Evolutionary conservation across 1,140 invertebrate species (phyloP).

Genomic region (Spodoptera litura): DNA sequence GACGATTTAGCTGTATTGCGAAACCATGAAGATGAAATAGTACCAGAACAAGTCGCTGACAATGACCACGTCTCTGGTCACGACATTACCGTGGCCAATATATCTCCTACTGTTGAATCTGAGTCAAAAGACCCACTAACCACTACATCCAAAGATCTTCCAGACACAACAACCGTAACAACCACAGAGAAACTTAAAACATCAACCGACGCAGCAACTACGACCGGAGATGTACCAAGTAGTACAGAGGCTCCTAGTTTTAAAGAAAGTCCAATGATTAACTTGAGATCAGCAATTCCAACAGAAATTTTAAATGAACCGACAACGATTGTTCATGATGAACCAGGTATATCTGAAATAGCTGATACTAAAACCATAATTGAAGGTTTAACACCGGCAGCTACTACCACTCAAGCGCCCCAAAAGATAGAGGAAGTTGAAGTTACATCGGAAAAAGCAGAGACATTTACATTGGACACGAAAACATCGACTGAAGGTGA

Average conservation of each 20-base stretch:
- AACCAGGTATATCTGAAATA: constrained; percentile 54
- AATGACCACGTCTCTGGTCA: constrained; percentile 64
- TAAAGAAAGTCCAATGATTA: constrained; percentile 73
- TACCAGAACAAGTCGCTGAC: constrained; percentile 71
- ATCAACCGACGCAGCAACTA: constrained; percentile 55
- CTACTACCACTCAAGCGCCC: constrained; percentile 32
- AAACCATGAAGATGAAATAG: constrained; percentile 77
- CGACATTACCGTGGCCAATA: constrained; percentile 52
- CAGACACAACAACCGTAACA: constrained; percentile 53
- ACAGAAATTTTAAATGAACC: constrained; percentile 70
- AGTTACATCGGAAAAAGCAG: constrained; percentile 34
- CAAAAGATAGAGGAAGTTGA: constrained; percentile 39
- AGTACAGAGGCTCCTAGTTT: constrained; percentile 58
- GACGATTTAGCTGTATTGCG: constrained; percentile 76
- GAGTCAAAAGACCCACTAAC: constrained; percentile 58
- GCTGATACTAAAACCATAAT: constrained; percentile 60
- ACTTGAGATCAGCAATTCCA: constrained; percentile 74
- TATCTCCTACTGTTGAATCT: constrained; percentile 55
- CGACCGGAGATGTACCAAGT: constrained; percentile 41
- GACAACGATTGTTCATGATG: constrained; percentile 65
- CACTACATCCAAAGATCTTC: constrained; percentile 52
- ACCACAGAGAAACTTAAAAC: constrained; percentile 56
- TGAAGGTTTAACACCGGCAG: constrained; percentile 13
- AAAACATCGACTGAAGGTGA: constrained; percentile 51
- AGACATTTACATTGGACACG: constrained; percentile 26